phyloP scores from a whole-genome alignment of 2,797 vertebrate species.

The Platyrinchus mystaceus region DNA sequence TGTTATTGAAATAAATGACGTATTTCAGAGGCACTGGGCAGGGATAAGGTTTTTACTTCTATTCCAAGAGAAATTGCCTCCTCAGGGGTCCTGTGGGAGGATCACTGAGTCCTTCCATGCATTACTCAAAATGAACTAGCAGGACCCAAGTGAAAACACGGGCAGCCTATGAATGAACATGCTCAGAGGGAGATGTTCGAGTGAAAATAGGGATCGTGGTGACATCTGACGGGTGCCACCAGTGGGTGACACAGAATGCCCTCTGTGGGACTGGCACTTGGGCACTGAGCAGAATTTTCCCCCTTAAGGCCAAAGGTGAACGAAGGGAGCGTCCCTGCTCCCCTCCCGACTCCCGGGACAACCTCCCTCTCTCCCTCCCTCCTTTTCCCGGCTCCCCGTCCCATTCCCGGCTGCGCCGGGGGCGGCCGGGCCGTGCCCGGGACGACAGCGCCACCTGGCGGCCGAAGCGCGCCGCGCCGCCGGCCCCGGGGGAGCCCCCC shows the following conservation, averaged over 20 bases:
- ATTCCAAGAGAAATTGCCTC: background rate
- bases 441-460: conserved; percentile 18
- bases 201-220: accelerated
- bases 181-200: accelerated
- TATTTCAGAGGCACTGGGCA: background rate
- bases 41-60: background rate
- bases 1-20: accelerated
- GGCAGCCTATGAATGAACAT: background rate
- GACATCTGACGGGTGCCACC: background rate
- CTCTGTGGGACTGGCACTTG: accelerated
- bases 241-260: accelerated
- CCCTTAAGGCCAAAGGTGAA: background rate
- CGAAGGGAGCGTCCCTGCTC: background rate
- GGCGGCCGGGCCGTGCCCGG: background rate
- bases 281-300: too few relatives aligned
- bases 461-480: background rate
- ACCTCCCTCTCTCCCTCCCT: background rate
- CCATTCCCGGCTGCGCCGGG: too few relatives aligned
- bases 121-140: accelerated
- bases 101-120: background rate
- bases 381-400: background rate
- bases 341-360: background rate
- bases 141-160: background rate
- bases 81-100: background rate
- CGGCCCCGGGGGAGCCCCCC: background rate